Base-by-base conservation (phyloP, 2,797 vertebrate genomes). In the Peromyscus attwateri region DNA sequence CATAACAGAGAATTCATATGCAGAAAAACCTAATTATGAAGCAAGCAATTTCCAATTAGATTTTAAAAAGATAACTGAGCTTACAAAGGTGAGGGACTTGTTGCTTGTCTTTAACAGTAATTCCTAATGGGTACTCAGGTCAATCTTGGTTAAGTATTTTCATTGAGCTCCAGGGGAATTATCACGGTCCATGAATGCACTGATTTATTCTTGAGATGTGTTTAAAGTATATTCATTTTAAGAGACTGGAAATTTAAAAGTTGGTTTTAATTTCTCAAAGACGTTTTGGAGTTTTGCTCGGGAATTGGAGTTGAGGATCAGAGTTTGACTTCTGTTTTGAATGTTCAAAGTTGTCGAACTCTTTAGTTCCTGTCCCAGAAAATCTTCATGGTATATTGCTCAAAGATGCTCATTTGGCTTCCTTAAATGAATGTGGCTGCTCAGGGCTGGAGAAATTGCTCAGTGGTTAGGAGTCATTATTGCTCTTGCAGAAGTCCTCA, bases 191-290 rank as follows among this genome's bases (percentile, higher is more conserved):
- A 31, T 75, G 62, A 57, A 80, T 7, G 55, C 88, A 82, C 27
- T 91, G 73, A 91, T 49, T 92, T 76, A 52, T 76, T 85, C 12
- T 87, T 91, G 4, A 94, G 73, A 71, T 66, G 79, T 90, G 66
- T 91, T 85, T 89, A 85, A 94, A 89, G 49, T 87, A 71, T 4
- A 73, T 12, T 76, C 70, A 60, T 66, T 91, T 91, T 76, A 95
- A 75, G 34, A 89, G 11, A 89, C 43, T 81, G 8, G 40, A 68
- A 91, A 85, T 71, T 66, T 91, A 49, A 82, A 85, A 77, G 92
- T 85, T 76, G 1, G 0, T 71, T 94, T 90, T 40, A 1, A 27
- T 82, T 89, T 66, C 11, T 93, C 29, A 95, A 89, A 17, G n/a
- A 93, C 75, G 73, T n/a, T 2, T 87, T 87, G 19, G 46, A 52